Evolutionary conservation across 2,888 invertebrate species (phyloP), one percentile per base, ranked within the genome.

Genomic region (Drosophila emarginata): DNA sequence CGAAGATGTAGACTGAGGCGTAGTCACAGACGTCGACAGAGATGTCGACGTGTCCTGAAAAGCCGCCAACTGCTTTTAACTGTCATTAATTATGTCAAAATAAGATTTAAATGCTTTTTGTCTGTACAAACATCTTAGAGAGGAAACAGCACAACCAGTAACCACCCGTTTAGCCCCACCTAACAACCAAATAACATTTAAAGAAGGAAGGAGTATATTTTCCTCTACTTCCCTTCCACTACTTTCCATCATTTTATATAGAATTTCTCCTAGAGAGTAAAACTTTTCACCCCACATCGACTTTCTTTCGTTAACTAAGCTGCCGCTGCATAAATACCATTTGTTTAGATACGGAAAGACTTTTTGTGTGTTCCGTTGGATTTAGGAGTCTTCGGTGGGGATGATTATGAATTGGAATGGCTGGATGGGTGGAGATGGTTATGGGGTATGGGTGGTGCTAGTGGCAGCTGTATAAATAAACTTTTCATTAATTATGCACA

Each of bases 1-100:
- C 59, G 82, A 76, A 79, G 76, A 73, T 67, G 67, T 64, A 74
- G 59, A 59, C 61, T 69, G 64, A 62, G 54, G 59, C 74, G 61
- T 64, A 57, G 66, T 59, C 23, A 53, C 32, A 32, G 32, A 32
- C 32, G 32, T 32, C 32, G 32, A 11, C 23, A 58, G 59, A 28
- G 14, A 40, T 15, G 61, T 36, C 53, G 65, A 67, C 56, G 64
- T 61, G 74, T 71, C 67, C 74, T 65, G 79, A 63, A 78, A 79
- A 84, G 82, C 84, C 84, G 80, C 82, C 79, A 79, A 83, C 84
- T 84, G 84, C 81, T 87, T 87, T 87, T 87, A 86, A 83, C 86
- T 86, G 89, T 88, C 88, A 87, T 88, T 88, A 88, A 87, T 88
- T 88, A 87, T 88, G 88, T 87, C 88, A 87, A 87, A 87, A 86